Evolutionary conservation across 2,888 invertebrate genomes (phyloP).

Genomic region (Eristalinus aeneus): DNA sequence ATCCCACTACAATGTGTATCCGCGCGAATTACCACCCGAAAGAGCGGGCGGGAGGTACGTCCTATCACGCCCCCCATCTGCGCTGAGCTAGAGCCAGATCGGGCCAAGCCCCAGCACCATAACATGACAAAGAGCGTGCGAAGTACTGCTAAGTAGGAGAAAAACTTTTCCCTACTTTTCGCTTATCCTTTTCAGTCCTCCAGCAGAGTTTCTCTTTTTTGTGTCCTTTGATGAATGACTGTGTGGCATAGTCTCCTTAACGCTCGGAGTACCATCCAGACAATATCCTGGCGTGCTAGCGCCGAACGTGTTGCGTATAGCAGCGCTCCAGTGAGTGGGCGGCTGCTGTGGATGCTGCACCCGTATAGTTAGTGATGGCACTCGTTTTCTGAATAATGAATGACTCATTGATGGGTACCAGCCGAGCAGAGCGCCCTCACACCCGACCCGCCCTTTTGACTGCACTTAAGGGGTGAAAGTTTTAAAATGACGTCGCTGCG

Average conservation of each 20-base stretch:
- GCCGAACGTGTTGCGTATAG: constrained; percentile 26
- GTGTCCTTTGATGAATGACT: constrained; percentile 34
- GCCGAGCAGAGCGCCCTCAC: neutral
- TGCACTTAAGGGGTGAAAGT: constrained; percentile 13
- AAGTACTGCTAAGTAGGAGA: constrained; percentile 12
- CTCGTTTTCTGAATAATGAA: constrained; percentile 14
- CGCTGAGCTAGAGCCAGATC: neutral
- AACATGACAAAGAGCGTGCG: constrained; percentile 29
- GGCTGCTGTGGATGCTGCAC: constrained; percentile 5
- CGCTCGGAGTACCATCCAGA: neutral
- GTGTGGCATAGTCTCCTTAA: neutral
- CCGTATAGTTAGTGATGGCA: neutral
- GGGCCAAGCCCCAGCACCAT: neutral
- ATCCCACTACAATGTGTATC: constrained; percentile 63
- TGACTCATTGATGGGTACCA: constrained; percentile 39
- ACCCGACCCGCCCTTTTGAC: neutral
- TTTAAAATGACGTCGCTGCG: constrained; percentile 7
- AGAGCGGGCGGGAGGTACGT: neutral
- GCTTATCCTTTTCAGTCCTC: constrained; percentile 13
- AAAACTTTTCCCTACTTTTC: constrained; percentile 30
- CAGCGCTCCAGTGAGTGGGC: neutral
- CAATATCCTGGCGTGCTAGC: neutral
- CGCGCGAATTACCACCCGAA: constrained; percentile 51
- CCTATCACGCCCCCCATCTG: neutral
- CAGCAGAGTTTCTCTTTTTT: neutral